Base-by-base conservation (phyloP, 1,140 invertebrate species). In the Mycetomoellerius zeteki region DNA sequence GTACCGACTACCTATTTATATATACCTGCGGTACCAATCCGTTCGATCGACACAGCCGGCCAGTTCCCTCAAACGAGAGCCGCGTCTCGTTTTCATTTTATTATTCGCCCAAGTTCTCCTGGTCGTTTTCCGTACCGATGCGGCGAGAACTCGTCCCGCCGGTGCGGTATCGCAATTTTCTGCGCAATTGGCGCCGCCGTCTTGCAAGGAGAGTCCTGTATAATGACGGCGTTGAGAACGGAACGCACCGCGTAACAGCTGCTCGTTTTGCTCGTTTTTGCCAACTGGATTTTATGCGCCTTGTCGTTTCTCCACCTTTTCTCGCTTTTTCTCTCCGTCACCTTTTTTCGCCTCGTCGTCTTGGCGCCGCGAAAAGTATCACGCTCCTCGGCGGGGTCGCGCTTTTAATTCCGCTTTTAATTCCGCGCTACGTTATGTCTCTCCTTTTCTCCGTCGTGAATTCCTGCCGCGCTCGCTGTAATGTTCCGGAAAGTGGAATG, bases 301-400 rank as follows among this genome's bases (percentile, higher is more conserved):
- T 81, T 16, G 37, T 10, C 7, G 47, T 24, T 81, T 33, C 64
- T 81, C 43, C n/a, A 4, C 7, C 21, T 82, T 47, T 3, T 72
- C 12, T 60, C 37, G 27, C 52, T 47, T 24, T 56, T 47, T 21
- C 24, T 72, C 33, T 8, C 54, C n/a, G 10, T 14, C 33, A 24
- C 6, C 56, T 5, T 30, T n/a, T 60, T 12, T 43, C 24, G 37
- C 65, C 43, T 69, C 58, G 19, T 16, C 19, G 27, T 3, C 60
- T 19, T n/a, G 33, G 12, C 67, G 64, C 78, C 78, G 62, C 78
- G 65, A 16, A 71, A 81, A 81, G 78, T 81, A 81, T 71, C 37
- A 71, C 50, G 65, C 30, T 81, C 19, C 30, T 24, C 21, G 47
- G 16, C 8, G 12, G 50, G 21, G 21, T 37, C 75, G 16, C 37